These are phyloP conservation scores for Oncorhynchus nerka DNA, from an alignment of 2,113 vertebrate genomes.

Conservation along the genomic window DNA sequence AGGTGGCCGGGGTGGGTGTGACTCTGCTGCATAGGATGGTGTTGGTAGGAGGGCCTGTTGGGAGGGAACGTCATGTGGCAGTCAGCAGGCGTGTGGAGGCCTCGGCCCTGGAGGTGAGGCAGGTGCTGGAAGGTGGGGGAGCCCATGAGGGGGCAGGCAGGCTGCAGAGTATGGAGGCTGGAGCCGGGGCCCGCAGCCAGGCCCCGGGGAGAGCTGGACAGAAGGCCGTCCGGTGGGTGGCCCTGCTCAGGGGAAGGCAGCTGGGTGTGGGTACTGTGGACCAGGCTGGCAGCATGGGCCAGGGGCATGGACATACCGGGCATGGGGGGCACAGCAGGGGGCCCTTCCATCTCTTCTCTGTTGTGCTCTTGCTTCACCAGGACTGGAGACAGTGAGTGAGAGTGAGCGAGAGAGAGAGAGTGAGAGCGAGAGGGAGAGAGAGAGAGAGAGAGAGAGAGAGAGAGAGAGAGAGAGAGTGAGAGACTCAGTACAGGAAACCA, in stretches of 20 bases:
- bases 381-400: conserved; percentile 69
- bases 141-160: conserved; percentile 80
- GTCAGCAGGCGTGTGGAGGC: conserved; percentile 82
- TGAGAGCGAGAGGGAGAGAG: not conserved
- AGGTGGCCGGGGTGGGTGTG: conserved; percentile 42
- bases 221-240: conserved; percentile 80
- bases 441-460: not conserved
- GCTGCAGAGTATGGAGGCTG: conserved; percentile 77
- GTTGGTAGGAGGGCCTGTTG: conserved; percentile 82
- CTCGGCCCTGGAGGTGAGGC: conserved; percentile 84
- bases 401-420: conserved; percentile 9
- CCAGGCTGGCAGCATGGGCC: conserved; percentile 73
- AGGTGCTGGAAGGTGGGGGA: conserved; percentile 83
- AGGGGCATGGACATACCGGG: conserved; percentile 74
- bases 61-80: conserved; percentile 86
- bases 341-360: conserved; percentile 87
- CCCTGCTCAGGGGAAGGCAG: conserved; percentile 87
- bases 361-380: conserved; percentile 93
- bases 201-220: conserved; percentile 82
- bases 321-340: conserved; percentile 78
- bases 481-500: not conserved
- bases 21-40: conserved; percentile 78
- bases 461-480: not conserved
- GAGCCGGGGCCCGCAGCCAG: conserved; percentile 84
- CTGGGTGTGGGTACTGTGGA: conserved; percentile 69